Conservation (phyloP, 2,797 vertebrate genomes). For the Urocyon cinereoargenteus region DNA sequence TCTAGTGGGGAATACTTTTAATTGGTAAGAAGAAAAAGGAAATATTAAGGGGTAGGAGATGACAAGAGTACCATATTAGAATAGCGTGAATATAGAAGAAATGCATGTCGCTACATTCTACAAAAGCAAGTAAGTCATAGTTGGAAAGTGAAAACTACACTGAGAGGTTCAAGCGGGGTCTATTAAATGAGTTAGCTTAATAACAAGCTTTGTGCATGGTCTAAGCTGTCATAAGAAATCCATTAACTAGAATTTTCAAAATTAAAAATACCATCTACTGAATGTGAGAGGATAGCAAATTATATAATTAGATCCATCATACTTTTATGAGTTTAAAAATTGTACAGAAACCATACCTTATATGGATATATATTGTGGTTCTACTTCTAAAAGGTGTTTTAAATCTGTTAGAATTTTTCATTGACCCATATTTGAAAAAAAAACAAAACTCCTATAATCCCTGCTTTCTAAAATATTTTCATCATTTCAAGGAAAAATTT, state of each 20-base stretch:
- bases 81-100: not conserved
- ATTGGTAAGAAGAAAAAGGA: not conserved
- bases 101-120: not conserved
- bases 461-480: conserved; percentile 20
- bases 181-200: not conserved
- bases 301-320: conserved; percentile 23
- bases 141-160: not conserved
- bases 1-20: not conserved
- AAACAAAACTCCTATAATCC: not conserved
- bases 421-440: conserved; percentile 6
- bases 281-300: not conserved
- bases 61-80: not conserved
- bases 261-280: conserved; percentile 13
- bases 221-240: not conserved
- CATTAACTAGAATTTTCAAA: not conserved
- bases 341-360: not conserved
- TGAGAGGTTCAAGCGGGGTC: not conserved
- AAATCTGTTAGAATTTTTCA: conserved; percentile 49
- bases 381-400: not conserved
- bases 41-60: not conserved
- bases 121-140: not conserved
- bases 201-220: not conserved
- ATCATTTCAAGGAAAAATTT: conserved; percentile 40
- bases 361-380: not conserved
- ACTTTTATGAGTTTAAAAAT: not conserved